Conservation (phyloP, 2,888 invertebrate species). For the Halictus quadricinctus region DNA sequence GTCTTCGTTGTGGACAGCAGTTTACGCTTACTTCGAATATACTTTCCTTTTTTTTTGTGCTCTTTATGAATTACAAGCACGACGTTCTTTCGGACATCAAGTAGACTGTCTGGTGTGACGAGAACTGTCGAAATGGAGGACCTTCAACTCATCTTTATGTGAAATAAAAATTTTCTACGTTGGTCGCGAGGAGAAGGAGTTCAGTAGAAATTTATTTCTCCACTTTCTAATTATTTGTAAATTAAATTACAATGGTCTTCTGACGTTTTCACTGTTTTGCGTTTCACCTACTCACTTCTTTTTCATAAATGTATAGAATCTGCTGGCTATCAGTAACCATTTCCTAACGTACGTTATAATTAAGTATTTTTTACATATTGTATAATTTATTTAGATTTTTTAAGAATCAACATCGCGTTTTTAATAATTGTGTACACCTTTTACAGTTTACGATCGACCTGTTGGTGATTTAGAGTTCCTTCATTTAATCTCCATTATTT, state of each 20-base stretch:
- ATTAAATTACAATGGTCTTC: too few relatives aligned
- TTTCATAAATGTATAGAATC: too few relatives aligned
- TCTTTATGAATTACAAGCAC: neutral
- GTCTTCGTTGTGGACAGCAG: neutral
- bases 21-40: neutral
- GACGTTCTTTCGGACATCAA: neutral
- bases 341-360: too few relatives aligned
- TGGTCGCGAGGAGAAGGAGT: neutral
- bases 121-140: neutral
- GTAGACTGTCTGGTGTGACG: too few relatives aligned
- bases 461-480: neutral
- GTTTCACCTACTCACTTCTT: too few relatives aligned
- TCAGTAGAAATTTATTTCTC: neutral
- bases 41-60: constrained; percentile 28
- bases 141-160: neutral
- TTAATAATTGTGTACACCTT: too few relatives aligned
- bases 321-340: too few relatives aligned
- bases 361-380: too few relatives aligned
- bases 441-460: neutral
- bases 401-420: too few relatives aligned
- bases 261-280: too few relatives aligned
- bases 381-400: too few relatives aligned
- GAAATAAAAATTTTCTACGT: neutral
- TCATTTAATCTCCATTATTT: neutral
- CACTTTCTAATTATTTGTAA: too few relatives aligned